Evolutionary conservation across 2,113 vertebrate genomes (phyloP).

Genomic region (Mixornis gularis): DNA sequence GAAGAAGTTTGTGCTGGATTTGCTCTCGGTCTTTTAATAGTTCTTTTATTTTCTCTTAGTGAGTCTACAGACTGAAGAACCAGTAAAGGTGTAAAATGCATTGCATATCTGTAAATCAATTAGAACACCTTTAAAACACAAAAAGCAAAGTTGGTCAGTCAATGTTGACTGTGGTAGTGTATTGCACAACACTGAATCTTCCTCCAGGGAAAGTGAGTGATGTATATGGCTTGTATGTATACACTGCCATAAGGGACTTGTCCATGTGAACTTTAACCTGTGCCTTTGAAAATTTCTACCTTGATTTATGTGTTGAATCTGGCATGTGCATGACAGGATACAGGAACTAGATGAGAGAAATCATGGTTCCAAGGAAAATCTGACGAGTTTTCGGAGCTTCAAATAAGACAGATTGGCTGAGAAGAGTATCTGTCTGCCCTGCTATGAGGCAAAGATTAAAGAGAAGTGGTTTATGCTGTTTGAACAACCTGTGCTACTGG

Average conservation of each 20-base stretch:
- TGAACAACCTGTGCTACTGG: constrained; percentile 1
- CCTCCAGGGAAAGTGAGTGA: neutral
- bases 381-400: neutral
- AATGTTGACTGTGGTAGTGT: neutral
- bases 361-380: constrained; percentile 11
- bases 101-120: neutral
- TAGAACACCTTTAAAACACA: neutral
- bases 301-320: neutral
- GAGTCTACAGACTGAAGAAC: neutral
- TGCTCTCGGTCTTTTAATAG: neutral
- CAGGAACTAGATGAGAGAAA: neutral
- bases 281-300: neutral
- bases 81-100: neutral
- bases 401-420: neutral
- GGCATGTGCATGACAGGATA: neutral
- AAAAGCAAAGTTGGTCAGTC: neutral
- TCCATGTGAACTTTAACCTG: neutral
- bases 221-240: neutral
- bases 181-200: neutral
- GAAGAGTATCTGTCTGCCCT: neutral
- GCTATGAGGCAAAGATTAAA: neutral
- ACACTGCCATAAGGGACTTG: neutral
- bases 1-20: neutral
- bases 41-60: neutral
- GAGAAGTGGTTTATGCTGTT: neutral